A percentile compares a stretch with the other conserved stretches of the same genome.
Evolutionary conservation across 2,888 invertebrate genomes (phyloP).

Genomic region (Suillia variegata): DNA sequence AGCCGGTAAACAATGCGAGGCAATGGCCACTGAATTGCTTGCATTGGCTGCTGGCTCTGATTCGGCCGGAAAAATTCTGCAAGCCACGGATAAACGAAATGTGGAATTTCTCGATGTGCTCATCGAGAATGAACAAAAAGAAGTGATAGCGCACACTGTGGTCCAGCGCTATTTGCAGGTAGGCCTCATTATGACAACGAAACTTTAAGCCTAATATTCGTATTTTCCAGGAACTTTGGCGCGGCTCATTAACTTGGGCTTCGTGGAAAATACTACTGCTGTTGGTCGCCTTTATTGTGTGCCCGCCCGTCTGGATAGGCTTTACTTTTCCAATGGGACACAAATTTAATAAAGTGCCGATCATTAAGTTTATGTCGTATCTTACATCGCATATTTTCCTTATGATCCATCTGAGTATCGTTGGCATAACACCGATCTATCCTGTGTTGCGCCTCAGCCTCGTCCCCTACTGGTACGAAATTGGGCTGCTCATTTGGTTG

Average conservation of each 20-base stretch:
- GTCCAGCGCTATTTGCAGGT: slow-evolving; percentile 95
- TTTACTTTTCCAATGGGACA: slow-evolving; percentile 94
- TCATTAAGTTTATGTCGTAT: slow-evolving; percentile 99
- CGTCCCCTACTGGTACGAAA: slow-evolving; percentile 94
- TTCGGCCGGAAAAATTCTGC: slow-evolving; percentile 91
- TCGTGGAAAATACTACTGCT: slow-evolving; percentile 93
- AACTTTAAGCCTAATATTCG: no score
- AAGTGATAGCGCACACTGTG: slow-evolving; percentile 95
- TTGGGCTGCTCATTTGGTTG: slow-evolving; percentile 92
- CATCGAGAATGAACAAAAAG: slow-evolving; percentile 98
- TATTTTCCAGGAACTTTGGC: slow-evolving; percentile 95
- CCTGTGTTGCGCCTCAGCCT: slow-evolving; percentile 79
- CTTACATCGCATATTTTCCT: slow-evolving; percentile 98
- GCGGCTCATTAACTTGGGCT: slow-evolving; percentile 95
- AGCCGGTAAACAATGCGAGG: slow-evolving; percentile 95
- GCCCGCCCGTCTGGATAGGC: slow-evolving; percentile 95
- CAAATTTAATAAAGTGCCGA: slow-evolving; percentile 96
- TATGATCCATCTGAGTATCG: slow-evolving; percentile 89
- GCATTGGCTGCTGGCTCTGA: slow-evolving; percentile 93
- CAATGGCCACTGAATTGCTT: slow-evolving; percentile 95
- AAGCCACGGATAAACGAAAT: slow-evolving; percentile 92
- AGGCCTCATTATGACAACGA: no score
- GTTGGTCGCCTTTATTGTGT: slow-evolving; percentile 88
- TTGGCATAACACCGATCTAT: slow-evolving; percentile 87
- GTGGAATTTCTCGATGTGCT: slow-evolving; percentile 95